Evolutionary conservation across 2,888 invertebrate species (phyloP), one percentile per base, ranked within the genome.

Genomic region (Spatulosminthurus flaviceps): DNA sequence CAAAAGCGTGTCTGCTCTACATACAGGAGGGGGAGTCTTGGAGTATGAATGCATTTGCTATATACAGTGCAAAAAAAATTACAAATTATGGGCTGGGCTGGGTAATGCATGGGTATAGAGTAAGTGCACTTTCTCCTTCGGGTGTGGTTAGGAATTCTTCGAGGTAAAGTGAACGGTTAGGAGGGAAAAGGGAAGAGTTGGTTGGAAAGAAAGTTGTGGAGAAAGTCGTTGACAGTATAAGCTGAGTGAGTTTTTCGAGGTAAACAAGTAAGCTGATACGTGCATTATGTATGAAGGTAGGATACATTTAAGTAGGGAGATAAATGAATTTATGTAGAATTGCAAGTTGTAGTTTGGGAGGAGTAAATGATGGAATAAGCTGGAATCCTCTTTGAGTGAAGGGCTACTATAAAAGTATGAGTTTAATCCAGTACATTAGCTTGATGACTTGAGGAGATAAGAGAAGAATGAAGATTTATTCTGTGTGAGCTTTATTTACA

Each of bases 401-500:
- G 4, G n/a, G n/a, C n/a, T n/a, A n/a, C n/a, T n/a, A 51, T 51
- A 13, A 4, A 51, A 2, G 51, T 51, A 41, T 51, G n/a, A 51
- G 9, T 64, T 64, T 80, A 80, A 80, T 77, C 64, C 77, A 72
- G 73, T 77, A 77, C 77, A 80, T 80, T 80, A 80, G 77, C 77
- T 80, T 80, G 80, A 80, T 80, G 80, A 80, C 80, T 77, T 26
- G 5, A 60, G 43, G 77, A 80, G 77, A 80, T 80, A 77, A 77
- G 80, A 16, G 60, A 16, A 51, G 60, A 70, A 77, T 80, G 80
- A 80, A 80, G 78, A 78, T 80, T 80, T 80, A 80, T 80, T 80
- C 80, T 80, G 78, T 64, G 74, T 74, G 75, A 78, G 74, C 75
- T 72, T 78, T 78, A 80, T 80, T 80, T 80, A 78, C 80, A 80